Evolutionary conservation across 2,113 vertebrate species (phyloP).

Genomic region (Calyptomena viridis): DNA sequence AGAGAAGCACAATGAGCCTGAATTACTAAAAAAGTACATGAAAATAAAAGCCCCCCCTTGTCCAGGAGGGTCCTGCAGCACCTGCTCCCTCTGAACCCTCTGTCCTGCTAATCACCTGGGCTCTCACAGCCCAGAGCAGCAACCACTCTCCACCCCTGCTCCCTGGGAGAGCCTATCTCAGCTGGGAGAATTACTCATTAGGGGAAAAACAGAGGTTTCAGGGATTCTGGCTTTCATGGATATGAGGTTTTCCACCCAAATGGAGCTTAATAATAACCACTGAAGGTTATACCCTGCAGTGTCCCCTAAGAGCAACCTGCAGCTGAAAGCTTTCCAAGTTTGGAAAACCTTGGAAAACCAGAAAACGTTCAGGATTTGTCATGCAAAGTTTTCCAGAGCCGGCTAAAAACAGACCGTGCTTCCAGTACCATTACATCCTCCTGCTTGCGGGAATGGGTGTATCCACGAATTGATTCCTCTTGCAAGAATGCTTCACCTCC

Average conservation of each 20-base stretch:
- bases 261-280: too few species aligned
- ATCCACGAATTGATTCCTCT: neutral
- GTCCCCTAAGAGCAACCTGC: neutral
- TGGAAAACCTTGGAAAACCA: neutral
- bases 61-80: fast-evolving
- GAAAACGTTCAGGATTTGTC: neutral
- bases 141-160: fast-evolving
- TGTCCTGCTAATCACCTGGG: neutral
- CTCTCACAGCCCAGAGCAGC: too few species aligned
- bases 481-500: neutral
- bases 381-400: neutral
- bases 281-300: neutral
- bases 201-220: fast-evolving
- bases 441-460: neutral
- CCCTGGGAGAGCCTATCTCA: neutral
- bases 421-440: neutral
- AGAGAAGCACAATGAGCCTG: neutral
- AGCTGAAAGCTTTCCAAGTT: neutral
- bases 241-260: neutral
- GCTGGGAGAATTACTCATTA: fast-evolving
- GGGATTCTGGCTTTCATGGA: neutral
- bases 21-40: neutral
- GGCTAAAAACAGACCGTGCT: neutral
- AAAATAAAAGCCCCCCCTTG: neutral
- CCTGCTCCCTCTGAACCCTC: neutral